phyloP scores from a whole-genome alignment of 2,113 vertebrate species.

The Calidris pygmaea region DNA sequence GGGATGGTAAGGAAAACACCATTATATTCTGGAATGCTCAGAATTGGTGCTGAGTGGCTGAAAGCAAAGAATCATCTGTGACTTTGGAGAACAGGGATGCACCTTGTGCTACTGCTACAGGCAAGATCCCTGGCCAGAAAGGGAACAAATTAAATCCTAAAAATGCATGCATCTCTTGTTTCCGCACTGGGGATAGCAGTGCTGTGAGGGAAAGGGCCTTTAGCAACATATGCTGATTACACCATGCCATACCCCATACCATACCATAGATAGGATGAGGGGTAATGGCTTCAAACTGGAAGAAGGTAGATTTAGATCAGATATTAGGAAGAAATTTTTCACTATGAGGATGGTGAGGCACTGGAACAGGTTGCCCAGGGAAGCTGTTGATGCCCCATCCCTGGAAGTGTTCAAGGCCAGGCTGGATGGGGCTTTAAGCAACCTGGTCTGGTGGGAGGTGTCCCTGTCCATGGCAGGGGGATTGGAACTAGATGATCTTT shows the following conservation, averaged over 20 bases:
- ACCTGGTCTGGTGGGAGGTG: not conserved
- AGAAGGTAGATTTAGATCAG: not conserved
- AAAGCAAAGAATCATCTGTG: not conserved
- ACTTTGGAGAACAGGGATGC: not conserved
- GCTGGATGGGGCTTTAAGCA: not conserved
- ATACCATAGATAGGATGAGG: not conserved
- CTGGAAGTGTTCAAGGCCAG: not conserved
- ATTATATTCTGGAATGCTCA: not conserved
- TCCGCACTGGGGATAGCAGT: not conserved
- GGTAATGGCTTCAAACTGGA: not conserved
- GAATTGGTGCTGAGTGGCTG: not conserved
- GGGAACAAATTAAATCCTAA: not conserved
- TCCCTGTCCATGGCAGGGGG: not conserved
- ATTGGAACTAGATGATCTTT: not conserved
- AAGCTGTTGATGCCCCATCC: not conserved
- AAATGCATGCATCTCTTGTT: not conserved
- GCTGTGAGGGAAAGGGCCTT: not conserved
- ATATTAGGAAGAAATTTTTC: not conserved
- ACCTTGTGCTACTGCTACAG: not conserved
- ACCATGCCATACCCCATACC: not conserved
- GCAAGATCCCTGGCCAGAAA: not conserved
- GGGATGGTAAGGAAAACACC: not conserved
- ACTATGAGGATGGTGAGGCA: not conserved
- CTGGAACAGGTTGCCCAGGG: not conserved
- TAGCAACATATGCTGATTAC: not conserved